phyloP scores from a whole-genome alignment of 2,888 invertebrate genomes.

The Ornithoptera alexandrae region DNA sequence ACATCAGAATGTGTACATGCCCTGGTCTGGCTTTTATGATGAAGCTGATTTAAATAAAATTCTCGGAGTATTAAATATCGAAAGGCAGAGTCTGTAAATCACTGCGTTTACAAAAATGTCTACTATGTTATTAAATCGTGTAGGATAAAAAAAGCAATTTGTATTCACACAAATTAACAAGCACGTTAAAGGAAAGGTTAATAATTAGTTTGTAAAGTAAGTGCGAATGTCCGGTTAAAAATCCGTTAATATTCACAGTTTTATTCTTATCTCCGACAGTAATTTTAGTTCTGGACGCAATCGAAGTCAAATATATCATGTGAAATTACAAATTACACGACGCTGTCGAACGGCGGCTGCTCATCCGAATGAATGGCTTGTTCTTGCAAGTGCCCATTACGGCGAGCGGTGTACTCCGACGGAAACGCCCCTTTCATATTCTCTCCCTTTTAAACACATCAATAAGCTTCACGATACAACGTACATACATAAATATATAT shows the following conservation, averaged over 20 bases:
- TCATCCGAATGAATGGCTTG: conserved; percentile 15
- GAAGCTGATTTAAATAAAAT: too few species aligned
- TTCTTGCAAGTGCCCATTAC: conserved; percentile 12
- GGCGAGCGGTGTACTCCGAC: background rate
- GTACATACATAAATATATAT: too few species aligned
- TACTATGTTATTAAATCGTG: too few species aligned
- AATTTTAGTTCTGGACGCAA: conserved; percentile 12
- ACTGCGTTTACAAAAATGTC: too few species aligned
- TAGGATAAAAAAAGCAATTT: too few species aligned
- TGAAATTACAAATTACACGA: conserved; percentile 25
- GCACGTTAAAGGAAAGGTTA: background rate
- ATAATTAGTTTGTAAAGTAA: background rate
- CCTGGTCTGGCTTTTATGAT: too few species aligned
- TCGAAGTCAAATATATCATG: conserved; percentile 25
- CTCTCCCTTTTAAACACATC: background rate
- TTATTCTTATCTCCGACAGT: conserved; percentile 19
- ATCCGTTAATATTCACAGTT: conserved; percentile 9
- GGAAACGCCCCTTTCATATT: background rate
- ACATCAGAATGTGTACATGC: too few species aligned
- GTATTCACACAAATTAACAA: background rate
- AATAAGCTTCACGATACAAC: background rate
- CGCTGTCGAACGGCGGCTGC: conserved; percentile 14
- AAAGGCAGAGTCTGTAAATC: too few species aligned
- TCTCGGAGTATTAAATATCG: too few species aligned
- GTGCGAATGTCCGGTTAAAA: conserved; percentile 3